These are phyloP conservation scores for Chelidonichthys spinosus DNA, from an alignment of 2,797 vertebrate species.

Conservation along the genomic window DNA sequence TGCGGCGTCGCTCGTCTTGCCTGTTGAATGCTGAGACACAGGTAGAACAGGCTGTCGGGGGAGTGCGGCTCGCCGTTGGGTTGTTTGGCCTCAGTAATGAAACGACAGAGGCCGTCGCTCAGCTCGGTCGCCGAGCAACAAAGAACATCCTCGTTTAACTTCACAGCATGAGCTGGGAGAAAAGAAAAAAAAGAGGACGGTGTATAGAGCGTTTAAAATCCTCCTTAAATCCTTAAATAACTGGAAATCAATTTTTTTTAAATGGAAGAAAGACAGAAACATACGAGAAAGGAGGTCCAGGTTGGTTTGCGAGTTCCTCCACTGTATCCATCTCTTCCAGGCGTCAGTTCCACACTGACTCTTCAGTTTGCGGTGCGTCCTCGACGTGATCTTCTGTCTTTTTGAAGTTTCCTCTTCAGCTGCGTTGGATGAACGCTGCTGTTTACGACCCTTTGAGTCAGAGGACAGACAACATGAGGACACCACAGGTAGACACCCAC, in stretches of 20 bases:
- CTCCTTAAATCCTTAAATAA: background rate
- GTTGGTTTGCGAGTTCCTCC: conserved; percentile 88
- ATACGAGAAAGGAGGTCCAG: conserved; percentile 66
- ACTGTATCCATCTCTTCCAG: conserved; percentile 93
- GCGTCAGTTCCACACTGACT: conserved; percentile 89
- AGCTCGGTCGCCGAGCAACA: conserved; percentile 91
- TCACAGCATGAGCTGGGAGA: conserved; percentile 3
- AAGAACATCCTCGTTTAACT: conserved; percentile 89
- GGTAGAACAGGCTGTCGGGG: conserved; percentile 91
- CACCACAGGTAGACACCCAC: no score
- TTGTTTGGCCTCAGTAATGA: conserved; percentile 89
- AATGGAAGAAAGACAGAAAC: no score
- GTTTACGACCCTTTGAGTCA: conserved; percentile 8
- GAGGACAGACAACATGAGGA: background rate
- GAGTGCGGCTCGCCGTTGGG: conserved; percentile 88
- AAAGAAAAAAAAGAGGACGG: background rate
- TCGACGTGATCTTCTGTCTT: background rate
- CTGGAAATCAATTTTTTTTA: no score
- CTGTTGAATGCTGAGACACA: conserved; percentile 97
- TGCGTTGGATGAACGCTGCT: background rate
- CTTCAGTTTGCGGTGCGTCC: conserved; percentile 77
- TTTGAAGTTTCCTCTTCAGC: conserved; percentile 57
- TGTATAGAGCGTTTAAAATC: background rate
- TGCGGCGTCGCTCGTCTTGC: conserved; percentile 61
- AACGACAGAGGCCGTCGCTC: conserved; percentile 90